Base-by-base conservation (phyloP, 2,888 invertebrate species). In the Parnassius orleans region DNA sequence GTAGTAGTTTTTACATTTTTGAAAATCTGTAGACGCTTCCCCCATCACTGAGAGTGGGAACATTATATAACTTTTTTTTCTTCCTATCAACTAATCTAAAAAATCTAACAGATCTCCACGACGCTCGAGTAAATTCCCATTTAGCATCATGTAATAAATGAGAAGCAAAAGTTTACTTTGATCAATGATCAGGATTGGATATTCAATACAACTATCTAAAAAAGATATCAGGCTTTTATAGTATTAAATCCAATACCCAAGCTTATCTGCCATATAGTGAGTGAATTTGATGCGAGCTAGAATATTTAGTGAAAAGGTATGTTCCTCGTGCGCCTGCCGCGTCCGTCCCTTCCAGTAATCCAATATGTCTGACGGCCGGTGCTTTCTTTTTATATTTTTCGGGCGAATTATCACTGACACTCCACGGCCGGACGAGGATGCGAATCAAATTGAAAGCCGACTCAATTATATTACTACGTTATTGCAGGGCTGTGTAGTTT, bases 391-490 rank as follows among this genome's bases (percentile, higher is more conserved):
- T 90, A 90, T 90, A 90, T 90, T 90, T 91, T 89, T 87, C 86
- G 85, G 84, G 75, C 85, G 90, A 90, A 90, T 90, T 90, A 90
- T 88, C 90, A 87, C 89, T 85, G 90, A 90, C 90, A 87, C 90
- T 82, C 82, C 75, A 79, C 81, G 78, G 74, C 76, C 75, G 83
- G 83, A 80, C 85, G 85, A 80, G 87, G 86, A 87, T 84, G 85
- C 81, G 90, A 90, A 90, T 90, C 90, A 90, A 90, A 90, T 90
- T 90, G 90, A 91, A 90, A 90, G 90, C 87, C 82, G 85, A 86
- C 88, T 90, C 90, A 90, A 91, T 90, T 91, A 88, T 87, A 85
- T 89, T 90, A 87, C 79, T 72, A 72, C 75, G 73, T 74, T 78
- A 70, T 77, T 79, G 72, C 75, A 90, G 88, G 88, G 90, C 66